Base-by-base conservation (phyloP, 2,113 vertebrate species). In the Salvelinus fontinalis region DNA sequence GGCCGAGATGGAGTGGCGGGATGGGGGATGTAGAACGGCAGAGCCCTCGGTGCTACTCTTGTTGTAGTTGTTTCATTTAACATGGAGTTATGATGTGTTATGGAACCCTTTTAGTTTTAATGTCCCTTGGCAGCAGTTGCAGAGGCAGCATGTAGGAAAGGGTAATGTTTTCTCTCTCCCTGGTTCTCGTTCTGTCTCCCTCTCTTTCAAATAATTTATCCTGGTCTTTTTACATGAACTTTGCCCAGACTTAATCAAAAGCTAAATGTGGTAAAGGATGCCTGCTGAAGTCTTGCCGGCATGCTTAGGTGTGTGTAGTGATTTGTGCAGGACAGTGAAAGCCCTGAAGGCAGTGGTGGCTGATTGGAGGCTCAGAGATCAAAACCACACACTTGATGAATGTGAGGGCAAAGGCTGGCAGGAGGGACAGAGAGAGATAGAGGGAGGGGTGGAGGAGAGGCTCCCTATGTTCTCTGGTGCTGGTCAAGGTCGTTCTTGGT, bases 361-460 rank as follows among this genome's bases (percentile, higher is more conserved):
- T 94, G 95, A 95, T 97, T 95, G 95, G 95, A 95, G 86, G 95
- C 95, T 97, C 93, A 96, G 90, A 97, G 96, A 98, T 98, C 96
- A 98, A 97, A 92, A 95, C 93, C 93, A 92, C 93, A 91, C 93
- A 94, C 93, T 94, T 97, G 95, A 98, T 98, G 95, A 95, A 96
- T 95, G 94, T 93, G 92, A 90, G 90, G 92, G 94, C 90, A 93
- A 90, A 94, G 92, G 92, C 88, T 95, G 91, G 94, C 92, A 91
- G 90, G 91, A 90, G 89, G 89, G 11, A 51, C 14, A 3, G 49
- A 39, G 34, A 39, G 39, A 39, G 8, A 39, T 1, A 44, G 34
- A 44, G 39, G 9, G 39, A 11, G 2, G 39, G 39, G 8, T 8
- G 34, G 39, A 14, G 12, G 51, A 6, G 49, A 51, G 49, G 90